Evolutionary conservation across 2,113 vertebrate species (phyloP).

Genomic region (Phylloscopus trochilus): DNA sequence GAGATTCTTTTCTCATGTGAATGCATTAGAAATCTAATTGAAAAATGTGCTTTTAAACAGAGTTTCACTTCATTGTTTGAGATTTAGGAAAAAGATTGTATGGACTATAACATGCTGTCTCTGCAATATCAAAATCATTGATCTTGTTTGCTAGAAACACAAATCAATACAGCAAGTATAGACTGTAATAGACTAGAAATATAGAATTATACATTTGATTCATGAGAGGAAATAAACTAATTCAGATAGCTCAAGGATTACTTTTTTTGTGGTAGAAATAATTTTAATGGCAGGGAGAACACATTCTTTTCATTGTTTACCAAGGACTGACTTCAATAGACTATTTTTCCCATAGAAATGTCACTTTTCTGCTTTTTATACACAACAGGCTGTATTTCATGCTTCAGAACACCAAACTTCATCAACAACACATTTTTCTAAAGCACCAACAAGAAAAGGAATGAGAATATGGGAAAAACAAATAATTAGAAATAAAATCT

Average conservation of each 20-base stretch:
- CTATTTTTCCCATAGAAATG: not conserved
- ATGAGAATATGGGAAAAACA: not conserved
- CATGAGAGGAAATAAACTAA: not conserved
- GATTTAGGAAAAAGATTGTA: not conserved
- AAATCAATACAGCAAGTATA: not conserved
- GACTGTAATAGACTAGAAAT: not conserved
- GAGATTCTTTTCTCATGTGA: not conserved
- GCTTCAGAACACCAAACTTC: not conserved
- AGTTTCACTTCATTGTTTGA: not conserved
- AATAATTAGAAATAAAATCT: not conserved
- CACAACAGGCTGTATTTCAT: not conserved
- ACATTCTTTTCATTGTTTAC: not conserved
- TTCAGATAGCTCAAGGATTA: not conserved
- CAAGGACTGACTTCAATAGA: not conserved
- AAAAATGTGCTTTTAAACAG: slow-evolving; percentile 1
- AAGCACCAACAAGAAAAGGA: not conserved
- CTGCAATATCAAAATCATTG: not conserved
- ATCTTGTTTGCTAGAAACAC: not conserved
- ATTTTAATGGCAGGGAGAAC: not conserved
- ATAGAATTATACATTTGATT: not conserved
- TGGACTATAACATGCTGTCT: not conserved
- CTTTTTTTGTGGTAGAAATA: not conserved
- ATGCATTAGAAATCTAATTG: slow-evolving; percentile 13
- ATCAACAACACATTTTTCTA: not conserved
- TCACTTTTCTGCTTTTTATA: not conserved